These are phyloP conservation scores for Aleiodes sp. DNA, from an alignment of 1,140 invertebrate genomes.

Conservation along the genomic window DNA sequence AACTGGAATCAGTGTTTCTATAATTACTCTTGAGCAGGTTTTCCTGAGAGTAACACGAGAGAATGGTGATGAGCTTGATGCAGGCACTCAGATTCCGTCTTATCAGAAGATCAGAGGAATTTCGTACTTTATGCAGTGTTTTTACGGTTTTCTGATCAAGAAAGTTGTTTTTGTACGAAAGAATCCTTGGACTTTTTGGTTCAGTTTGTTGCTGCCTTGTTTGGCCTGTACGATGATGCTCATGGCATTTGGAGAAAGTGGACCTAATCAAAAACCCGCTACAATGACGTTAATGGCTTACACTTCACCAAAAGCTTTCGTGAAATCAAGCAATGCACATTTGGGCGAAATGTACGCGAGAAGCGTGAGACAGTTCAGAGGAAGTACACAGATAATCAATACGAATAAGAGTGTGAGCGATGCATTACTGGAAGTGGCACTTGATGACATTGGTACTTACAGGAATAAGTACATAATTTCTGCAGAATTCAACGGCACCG, in stretches of 20 bases:
- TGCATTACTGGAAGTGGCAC: slow-evolving; percentile 45
- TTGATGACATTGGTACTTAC: slow-evolving; percentile 48
- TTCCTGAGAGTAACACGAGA: slow-evolving; percentile 72
- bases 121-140: slow-evolving; percentile 46
- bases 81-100: slow-evolving; percentile 41
- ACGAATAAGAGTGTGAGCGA: slow-evolving; percentile 35
- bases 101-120: slow-evolving; percentile 47
- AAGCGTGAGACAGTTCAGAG: slow-evolving; percentile 35
- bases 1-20: slow-evolving; percentile 79
- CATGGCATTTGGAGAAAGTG: slow-evolving; percentile 47
- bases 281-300: slow-evolving; percentile 24
- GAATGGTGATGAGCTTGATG: slow-evolving; percentile 47
- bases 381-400: slow-evolving; percentile 11
- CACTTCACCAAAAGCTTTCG: slow-evolving; percentile 44
- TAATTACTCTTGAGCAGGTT: slow-evolving; percentile 88
- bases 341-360: slow-evolving; percentile 43
- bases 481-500: slow-evolving; percentile 53
- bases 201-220: slow-evolving; percentile 52
- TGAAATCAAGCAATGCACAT: slow-evolving; percentile 38
- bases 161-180: slow-evolving; percentile 54
- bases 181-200: slow-evolving; percentile 45
- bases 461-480: slow-evolving; percentile 54
- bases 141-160: slow-evolving; percentile 50
- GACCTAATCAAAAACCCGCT: neutral
- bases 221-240: slow-evolving; percentile 50